A percentile compares a stretch with the other conserved stretches of the same genome.
phyloP scores from a whole-genome alignment of 2,888 invertebrate genomes.

The Parnassius orleans region DNA sequence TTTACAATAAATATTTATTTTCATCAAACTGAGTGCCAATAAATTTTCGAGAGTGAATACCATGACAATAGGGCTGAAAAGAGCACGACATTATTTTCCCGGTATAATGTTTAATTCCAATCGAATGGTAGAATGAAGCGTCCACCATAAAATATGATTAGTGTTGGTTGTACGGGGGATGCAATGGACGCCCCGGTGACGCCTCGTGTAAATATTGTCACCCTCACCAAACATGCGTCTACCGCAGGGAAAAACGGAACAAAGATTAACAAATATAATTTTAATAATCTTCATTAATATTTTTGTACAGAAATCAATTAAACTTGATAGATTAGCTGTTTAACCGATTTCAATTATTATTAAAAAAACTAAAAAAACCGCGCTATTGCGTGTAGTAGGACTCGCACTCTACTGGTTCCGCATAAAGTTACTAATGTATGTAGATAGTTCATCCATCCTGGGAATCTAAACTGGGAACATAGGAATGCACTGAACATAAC shows the following conservation, averaged over 20 bases:
- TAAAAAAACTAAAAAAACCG: no score
- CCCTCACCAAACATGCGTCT: constrained; percentile 57
- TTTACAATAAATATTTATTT: neutral
- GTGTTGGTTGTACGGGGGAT: constrained; percentile 55
- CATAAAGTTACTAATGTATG: no score
- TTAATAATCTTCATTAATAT: constrained; percentile 42
- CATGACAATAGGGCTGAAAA: constrained; percentile 33
- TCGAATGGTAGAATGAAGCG: constrained; percentile 57
- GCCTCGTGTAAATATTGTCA: constrained; percentile 57
- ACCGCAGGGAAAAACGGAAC: constrained; percentile 40
- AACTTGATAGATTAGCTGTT: constrained; percentile 6
- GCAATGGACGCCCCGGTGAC: constrained; percentile 46
- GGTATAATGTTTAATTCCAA: constrained; percentile 60
- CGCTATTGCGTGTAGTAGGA: no score
- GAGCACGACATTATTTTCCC: constrained; percentile 35
- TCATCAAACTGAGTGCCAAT: constrained; percentile 17
- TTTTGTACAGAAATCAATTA: constrained; percentile 20
- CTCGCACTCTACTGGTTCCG: no score
- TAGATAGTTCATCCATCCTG: no score
- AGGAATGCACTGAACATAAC: no score
- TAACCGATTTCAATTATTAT: no score
- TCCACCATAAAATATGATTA: constrained; percentile 75
- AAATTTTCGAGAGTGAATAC: constrained; percentile 18
- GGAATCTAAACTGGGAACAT: no score
- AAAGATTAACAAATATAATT: constrained; percentile 57